phyloP scores from a whole-genome alignment of 2,888 invertebrate species.

The Drosophila merina region DNA sequence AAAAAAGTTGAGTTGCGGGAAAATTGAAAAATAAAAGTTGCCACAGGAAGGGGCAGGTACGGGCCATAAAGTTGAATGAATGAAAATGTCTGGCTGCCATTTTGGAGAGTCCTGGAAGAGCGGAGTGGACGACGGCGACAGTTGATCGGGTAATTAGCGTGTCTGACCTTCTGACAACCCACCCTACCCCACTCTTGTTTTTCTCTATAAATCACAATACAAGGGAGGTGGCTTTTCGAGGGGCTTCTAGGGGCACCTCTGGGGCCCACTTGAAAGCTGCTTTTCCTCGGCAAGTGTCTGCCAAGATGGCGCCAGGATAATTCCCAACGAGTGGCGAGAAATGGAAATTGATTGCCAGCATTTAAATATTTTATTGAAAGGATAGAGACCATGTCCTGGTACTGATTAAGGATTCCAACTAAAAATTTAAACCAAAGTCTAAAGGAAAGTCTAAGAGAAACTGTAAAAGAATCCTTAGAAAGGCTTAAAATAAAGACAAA shows the following conservation, averaged over 20 bases:
- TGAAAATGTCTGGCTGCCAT: constrained; percentile 67
- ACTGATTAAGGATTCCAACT: no score
- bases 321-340: constrained; percentile 50
- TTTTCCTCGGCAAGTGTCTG: constrained; percentile 28
- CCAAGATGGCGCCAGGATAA: constrained; percentile 50
- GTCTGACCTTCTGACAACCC: constrained; percentile 59
- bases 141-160: constrained; percentile 75
- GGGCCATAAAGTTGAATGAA: constrained; percentile 74
- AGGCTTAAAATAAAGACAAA: constrained; percentile 3
- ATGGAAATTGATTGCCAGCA: constrained; percentile 74
- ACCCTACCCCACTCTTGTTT: not conserved
- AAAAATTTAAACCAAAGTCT: no score
- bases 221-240: not conserved
- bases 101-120: constrained; percentile 40
- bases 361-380: constrained; percentile 71
- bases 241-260: not conserved
- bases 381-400: no score
- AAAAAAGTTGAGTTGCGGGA: constrained; percentile 42
- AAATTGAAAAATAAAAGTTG: constrained; percentile 82
- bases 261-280: constrained; percentile 28
- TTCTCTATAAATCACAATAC: constrained; percentile 29
- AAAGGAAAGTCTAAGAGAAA: no score
- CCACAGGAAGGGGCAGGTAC: not conserved
- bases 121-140: constrained; percentile 21
- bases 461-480: constrained; percentile 22